A percentile compares a stretch with the other conserved stretches of the same genome.
phyloP scores from a whole-genome alignment of 2,113 vertebrate species.

The Oriolus oriolus region DNA sequence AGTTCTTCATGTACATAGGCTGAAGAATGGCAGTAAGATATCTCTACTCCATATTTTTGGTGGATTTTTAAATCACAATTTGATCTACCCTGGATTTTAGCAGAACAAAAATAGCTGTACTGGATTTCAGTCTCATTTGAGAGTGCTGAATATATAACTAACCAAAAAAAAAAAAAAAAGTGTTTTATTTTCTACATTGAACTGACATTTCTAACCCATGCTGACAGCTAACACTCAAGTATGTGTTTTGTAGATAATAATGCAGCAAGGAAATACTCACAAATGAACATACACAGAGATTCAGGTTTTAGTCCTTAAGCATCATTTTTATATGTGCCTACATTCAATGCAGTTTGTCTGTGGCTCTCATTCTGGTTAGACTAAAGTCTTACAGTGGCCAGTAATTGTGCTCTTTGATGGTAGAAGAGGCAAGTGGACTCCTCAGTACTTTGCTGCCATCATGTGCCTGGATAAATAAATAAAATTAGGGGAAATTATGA shows the following conservation, averaged over 20 bases:
- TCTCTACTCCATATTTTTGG: not conserved
- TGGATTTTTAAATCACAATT: not conserved
- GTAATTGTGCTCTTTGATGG: not conserved
- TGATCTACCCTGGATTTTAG: not conserved
- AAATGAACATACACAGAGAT: not conserved
- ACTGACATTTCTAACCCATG: not conserved
- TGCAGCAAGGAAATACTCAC: not conserved
- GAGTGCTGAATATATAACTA: not conserved
- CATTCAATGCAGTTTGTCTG: not conserved
- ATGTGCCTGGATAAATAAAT: constrained; percentile 5
- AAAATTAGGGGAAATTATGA: not conserved
- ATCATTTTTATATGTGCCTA: not conserved
- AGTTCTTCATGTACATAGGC: not conserved
- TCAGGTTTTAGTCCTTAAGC: not conserved
- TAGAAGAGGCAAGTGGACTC: not conserved
- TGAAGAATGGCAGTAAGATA: not conserved
- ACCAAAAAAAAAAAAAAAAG: not conserved
- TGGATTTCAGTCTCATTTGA: not conserved
- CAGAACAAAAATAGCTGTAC: not conserved
- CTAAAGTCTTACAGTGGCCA: not conserved
- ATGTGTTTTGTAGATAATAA: not conserved
- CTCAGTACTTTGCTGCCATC: constrained; percentile 54
- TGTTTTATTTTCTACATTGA: not conserved
- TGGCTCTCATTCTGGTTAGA: not conserved
- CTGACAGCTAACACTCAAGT: not conserved